These are phyloP conservation scores for Bubalus kerabau DNA, from an alignment of 2,113 vertebrate species.

Conservation along the genomic window DNA sequence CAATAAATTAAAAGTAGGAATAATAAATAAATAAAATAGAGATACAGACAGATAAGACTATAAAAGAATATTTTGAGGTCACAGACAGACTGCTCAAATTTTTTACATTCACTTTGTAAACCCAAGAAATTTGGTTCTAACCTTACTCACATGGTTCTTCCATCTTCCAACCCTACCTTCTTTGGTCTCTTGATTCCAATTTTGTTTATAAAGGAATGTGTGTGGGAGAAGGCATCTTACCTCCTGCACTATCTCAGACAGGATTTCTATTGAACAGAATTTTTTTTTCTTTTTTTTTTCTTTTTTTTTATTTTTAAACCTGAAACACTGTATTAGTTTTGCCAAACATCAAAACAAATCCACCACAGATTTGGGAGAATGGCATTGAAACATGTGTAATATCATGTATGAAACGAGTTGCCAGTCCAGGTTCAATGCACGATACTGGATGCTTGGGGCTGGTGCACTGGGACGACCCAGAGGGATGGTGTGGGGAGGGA, in stretches of 20 bases:
- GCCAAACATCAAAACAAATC: too few species aligned
- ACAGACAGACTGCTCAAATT: rapidly evolving
- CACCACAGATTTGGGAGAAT: too few species aligned
- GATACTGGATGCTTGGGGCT: too few species aligned
- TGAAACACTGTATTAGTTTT: too few species aligned
- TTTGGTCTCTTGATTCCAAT: background rate
- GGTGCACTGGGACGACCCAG: too few species aligned
- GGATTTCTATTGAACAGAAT: background rate
- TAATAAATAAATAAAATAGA: background rate
- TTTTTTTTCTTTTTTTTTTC: background rate
- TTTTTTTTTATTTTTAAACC: too few species aligned
- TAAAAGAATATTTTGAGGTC: background rate
- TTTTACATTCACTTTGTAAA: background rate
- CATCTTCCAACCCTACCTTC: background rate
- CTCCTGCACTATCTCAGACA: background rate
- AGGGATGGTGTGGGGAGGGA: too few species aligned
- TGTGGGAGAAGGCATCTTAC: background rate
- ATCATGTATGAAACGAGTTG: too few species aligned
- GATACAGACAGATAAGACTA: background rate
- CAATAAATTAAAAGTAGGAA: background rate
- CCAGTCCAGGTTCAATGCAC: too few species aligned
- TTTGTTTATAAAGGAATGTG: background rate
- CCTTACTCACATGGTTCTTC: background rate
- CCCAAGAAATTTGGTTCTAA: background rate
- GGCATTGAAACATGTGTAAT: too few species aligned